Evolutionary conservation across 1,140 invertebrate genomes (phyloP).

Genomic region (Cepaea nemoralis): DNA sequence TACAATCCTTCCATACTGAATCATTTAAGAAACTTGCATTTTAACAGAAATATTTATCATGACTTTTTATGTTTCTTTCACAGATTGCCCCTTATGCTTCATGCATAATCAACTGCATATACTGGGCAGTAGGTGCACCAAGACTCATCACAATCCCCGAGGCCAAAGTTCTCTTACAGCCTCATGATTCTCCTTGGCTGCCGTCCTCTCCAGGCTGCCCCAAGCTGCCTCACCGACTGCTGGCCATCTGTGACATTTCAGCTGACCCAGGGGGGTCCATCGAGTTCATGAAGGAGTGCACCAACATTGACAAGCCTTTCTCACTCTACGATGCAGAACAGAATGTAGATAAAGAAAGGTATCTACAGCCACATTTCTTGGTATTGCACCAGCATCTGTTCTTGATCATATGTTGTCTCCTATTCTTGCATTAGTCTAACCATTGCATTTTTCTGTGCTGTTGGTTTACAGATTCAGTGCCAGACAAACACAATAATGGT

Average conservation of each 20-base stretch:
- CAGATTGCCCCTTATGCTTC: conserved; percentile 97
- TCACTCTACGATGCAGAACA: conserved; percentile 98
- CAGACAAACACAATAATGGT: too few species aligned
- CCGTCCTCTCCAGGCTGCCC: conserved; percentile 85
- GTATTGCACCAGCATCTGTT: too few species aligned
- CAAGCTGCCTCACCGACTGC: conserved; percentile 83
- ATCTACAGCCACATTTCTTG: neutral
- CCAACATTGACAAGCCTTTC: conserved; percentile 98
- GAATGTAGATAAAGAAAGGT: conserved; percentile 95
- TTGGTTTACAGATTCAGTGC: too few species aligned
- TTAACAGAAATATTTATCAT: too few species aligned
- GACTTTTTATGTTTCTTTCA: conserved; percentile 43
- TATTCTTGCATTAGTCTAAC: neutral
- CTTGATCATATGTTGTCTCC: neutral
- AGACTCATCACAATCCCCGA: conserved; percentile 97
- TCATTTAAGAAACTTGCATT: too few species aligned
- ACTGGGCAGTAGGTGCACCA: conserved; percentile 97
- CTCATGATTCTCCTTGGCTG: conserved; percentile 91
- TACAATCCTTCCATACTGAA: too few species aligned
- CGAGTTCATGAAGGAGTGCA: conserved; percentile 99
- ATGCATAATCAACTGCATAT: conserved; percentile 97
- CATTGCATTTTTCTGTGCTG: too few species aligned
- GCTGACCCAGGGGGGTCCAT: conserved; percentile 99
- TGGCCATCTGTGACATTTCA: conserved; percentile 95
- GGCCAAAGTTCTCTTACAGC: conserved; percentile 91